Conservation (phyloP, 2,113 vertebrate genomes). For the Echinops telfairi region DNA sequence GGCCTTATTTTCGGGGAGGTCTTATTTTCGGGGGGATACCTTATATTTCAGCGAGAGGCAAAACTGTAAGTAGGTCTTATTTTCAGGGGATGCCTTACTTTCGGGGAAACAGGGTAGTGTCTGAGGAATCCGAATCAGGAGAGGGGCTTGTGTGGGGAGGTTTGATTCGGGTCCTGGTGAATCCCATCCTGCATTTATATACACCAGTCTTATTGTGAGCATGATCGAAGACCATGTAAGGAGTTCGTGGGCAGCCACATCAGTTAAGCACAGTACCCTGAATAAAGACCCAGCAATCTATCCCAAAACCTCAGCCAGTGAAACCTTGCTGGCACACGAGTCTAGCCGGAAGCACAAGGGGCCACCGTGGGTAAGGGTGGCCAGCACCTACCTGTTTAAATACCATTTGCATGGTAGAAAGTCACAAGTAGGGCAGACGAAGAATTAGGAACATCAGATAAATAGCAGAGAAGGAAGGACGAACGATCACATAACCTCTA, state of each 20-base stretch:
- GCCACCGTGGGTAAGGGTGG: not conserved
- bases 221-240: slow-evolving; percentile 13
- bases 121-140: not conserved
- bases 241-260: not conserved
- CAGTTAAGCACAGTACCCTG: not conserved
- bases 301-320: not conserved
- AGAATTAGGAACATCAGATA: slow-evolving; percentile 48
- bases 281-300: not conserved
- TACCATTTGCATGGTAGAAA: not conserved
- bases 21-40: too few relatives aligned
- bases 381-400: not conserved
- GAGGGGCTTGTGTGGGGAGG: not conserved
- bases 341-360: not conserved
- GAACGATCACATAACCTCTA: not conserved
- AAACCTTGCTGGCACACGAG: not conserved
- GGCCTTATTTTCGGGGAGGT: too few relatives aligned
- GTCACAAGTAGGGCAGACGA: not conserved
- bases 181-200: not conserved
- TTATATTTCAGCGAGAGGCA: too few relatives aligned
- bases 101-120: too few relatives aligned
- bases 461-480: not conserved
- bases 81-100: too few relatives aligned
- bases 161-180: slow-evolving; percentile 16
- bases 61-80: too few relatives aligned
- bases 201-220: slow-evolving; percentile 10